Evolutionary conservation across 2,113 vertebrate genomes (phyloP), one percentile per base, ranked within the genome.

Genomic region (Psittacula cyanocephala): DNA sequence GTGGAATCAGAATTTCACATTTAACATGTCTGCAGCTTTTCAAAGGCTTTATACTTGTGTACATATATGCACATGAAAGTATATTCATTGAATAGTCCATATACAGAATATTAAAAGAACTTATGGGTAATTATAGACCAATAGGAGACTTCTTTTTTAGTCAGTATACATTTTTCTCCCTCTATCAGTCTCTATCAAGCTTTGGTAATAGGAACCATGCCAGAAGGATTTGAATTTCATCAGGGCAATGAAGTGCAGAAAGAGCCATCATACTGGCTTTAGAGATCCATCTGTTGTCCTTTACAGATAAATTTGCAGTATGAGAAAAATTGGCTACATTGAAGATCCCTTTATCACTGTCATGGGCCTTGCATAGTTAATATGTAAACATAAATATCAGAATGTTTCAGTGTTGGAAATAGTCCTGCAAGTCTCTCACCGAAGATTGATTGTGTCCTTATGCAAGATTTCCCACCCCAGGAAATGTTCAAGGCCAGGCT

Each of bases 211-310:
- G 78, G 23, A 95, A 20, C 19, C 15, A 10, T 49, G 31, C 47
- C 78, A 76, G 79, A 81, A 91, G 52, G 29, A 64, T 68, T 13
- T 85, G 62, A 60, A 55, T 83, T 80, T 89, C 43, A 85, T 84
- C 33, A 84, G 68, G 33, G 53, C 55, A 76, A 31, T 69, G 47
- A 78, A 78, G 14, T 68, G 60, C 76, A 83, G 82, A 71, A 70
- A 75, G 68, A 92, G n/a, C 60, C 24, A 70, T 74, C 55, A n/a
- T 39, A 75, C 25, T 64, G 44, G 19, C 79, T 83, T 90, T 49
- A 84, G 82, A 84, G 50, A 86, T 92, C 72, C 69, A 86, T 71
- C 65, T 84, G 80, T 86, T 94, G 57, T 93, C 65, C 72, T 93
- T 81, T 44, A 44, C 24, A 70, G 90, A 62, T 77, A 65, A 72